Conservation (phyloP, 1,140 invertebrate genomes). For the Chlorops oryzae region DNA sequence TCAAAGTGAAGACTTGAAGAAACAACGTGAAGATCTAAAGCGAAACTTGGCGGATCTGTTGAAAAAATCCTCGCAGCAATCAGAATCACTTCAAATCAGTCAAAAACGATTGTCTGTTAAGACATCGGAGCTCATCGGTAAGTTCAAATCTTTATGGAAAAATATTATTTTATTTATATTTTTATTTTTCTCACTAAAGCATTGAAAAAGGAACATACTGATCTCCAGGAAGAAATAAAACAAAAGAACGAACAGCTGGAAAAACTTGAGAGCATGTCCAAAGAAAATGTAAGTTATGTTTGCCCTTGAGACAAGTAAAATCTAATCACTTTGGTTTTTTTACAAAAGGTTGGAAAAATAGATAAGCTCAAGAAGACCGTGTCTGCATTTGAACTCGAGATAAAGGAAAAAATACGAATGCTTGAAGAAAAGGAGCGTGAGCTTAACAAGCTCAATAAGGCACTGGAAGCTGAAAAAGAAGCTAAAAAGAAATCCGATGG, state of each 20-base stretch:
- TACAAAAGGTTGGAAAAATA: conserved; percentile 34
- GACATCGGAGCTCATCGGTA: conserved; percentile 29
- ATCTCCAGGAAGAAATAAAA: conserved; percentile 21
- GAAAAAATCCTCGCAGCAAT: conserved; percentile 37
- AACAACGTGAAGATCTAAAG: conserved; percentile 34
- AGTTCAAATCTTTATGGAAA: background rate
- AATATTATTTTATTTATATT: no score
- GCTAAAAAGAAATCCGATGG: conserved; percentile 39
- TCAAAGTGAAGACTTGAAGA: conserved; percentile 38
- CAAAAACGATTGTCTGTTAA: conserved; percentile 34
- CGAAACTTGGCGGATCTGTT: conserved; percentile 32
- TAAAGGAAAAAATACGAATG: conserved; percentile 36
- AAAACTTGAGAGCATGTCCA: conserved; percentile 27
- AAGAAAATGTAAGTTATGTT: conserved; percentile 35
- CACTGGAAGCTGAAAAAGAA: conserved; percentile 37
- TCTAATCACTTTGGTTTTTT: background rate
- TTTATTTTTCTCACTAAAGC: conserved; percentile 4
- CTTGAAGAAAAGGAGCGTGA: conserved; percentile 37
- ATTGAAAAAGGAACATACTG: conserved; percentile 29
- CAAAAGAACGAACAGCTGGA: conserved; percentile 30
- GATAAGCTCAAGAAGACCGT: conserved; percentile 41
- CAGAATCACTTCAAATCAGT: conserved; percentile 30
- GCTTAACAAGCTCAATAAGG: conserved; percentile 32
- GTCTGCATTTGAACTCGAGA: conserved; percentile 34
- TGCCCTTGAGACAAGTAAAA: no score